Percentiles rank a stretch among this genome's conserved stretches.
Conservation (phyloP, 2,888 invertebrate species). For the Apamea epomidion region DNA sequence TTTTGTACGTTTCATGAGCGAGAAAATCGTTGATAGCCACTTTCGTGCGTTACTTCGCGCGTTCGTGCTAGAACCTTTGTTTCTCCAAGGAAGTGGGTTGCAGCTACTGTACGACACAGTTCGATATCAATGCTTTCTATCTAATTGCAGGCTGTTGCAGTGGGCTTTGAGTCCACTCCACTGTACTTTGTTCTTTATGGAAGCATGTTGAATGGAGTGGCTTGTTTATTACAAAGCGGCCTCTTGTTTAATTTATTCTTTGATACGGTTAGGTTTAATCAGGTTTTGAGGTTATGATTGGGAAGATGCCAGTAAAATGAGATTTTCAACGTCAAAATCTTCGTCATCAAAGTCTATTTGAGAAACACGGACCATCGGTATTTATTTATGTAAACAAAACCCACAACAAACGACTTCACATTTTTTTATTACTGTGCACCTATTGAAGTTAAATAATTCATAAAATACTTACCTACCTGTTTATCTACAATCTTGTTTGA, state of each 20-base stretch:
- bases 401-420: neutral
- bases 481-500: no score
- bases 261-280: no score
- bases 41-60: neutral
- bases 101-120: neutral
- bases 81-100: neutral
- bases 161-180: neutral
- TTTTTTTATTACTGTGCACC: no score
- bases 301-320: no score
- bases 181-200: neutral
- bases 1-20: no score
- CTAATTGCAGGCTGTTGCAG: conserved; percentile 3
- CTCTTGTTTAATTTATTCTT: neutral
- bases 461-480: no score
- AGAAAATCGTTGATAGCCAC: no score
- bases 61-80: neutral
- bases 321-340: neutral
- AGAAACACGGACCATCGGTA: neutral
- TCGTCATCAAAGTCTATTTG: no score
- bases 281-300: neutral
- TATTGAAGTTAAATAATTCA: no score
- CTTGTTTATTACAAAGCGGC: neutral
- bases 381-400: neutral
- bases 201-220: neutral
- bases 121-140: conserved; percentile 21